These are phyloP conservation scores for Euclidia mi DNA, from an alignment of 2,888 invertebrate genomes.

Conservation along the genomic window DNA sequence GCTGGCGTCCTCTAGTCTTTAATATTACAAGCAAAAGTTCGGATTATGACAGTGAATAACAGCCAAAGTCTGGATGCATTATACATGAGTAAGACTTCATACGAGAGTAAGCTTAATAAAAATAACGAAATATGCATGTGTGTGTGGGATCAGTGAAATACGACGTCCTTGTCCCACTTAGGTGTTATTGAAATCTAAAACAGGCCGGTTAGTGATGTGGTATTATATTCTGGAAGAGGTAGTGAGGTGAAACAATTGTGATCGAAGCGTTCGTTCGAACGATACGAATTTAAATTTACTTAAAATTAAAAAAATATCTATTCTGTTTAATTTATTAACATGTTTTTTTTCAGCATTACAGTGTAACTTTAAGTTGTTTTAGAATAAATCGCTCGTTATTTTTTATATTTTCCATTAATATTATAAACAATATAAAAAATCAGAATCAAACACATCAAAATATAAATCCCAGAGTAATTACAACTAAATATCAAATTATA, in stretches of 20 bases:
- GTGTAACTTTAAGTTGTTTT: too few species aligned
- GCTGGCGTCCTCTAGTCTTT: too few species aligned
- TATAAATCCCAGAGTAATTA: too few species aligned
- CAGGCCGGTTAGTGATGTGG: slow-evolving; percentile 36
- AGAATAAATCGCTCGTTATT: too few species aligned
- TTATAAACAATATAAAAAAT: too few species aligned
- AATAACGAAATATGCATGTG: slow-evolving; percentile 31
- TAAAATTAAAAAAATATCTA: too few species aligned
- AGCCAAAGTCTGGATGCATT: slow-evolving; percentile 54
- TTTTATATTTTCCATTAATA: too few species aligned
- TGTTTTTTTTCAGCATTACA: too few species aligned
- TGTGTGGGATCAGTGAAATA: slow-evolving; percentile 36
- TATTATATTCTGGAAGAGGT: slow-evolving; percentile 22
- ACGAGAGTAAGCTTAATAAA: slow-evolving; percentile 45
- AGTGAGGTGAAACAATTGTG: slow-evolving; percentile 17
- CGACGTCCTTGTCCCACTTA: slow-evolving; percentile 43
- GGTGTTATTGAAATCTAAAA: slow-evolving; percentile 51
- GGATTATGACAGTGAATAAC: slow-evolving; percentile 46
- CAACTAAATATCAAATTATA: too few species aligned
- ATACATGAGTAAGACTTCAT: slow-evolving; percentile 47
- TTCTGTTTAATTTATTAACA: too few species aligned
- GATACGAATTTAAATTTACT: too few species aligned
- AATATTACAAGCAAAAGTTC: slow-evolving; percentile 50
- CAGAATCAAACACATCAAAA: too few species aligned
- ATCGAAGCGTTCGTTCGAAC: neutral